A percentile compares a stretch with the other conserved stretches of the same genome.
phyloP scores from a whole-genome alignment of 2,797 vertebrate species.

The Paramormyrops hopkinsi region DNA sequence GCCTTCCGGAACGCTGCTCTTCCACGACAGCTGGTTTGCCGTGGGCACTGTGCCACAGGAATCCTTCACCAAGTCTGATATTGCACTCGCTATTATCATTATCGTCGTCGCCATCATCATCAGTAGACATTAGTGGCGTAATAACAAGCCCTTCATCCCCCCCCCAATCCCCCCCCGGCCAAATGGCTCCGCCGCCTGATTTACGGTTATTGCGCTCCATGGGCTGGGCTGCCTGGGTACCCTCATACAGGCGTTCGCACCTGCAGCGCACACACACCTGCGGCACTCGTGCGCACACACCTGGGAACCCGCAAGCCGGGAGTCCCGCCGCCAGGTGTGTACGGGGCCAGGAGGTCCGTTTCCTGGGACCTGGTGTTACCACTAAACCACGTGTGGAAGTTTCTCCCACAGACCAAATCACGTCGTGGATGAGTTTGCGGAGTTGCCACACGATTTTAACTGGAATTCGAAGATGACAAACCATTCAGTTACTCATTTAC shows the following conservation, averaged over 20 bases:
- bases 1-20: neutral
- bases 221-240: constrained; percentile 27
- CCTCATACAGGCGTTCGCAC: constrained; percentile 33
- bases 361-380: neutral
- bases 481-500: neutral
- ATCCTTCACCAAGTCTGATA: constrained; percentile 64
- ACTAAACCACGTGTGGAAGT: neutral
- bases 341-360: constrained; percentile 34
- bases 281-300: constrained; percentile 36
- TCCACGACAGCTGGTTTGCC: constrained; percentile 31
- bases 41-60: constrained; percentile 45
- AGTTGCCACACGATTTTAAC: neutral
- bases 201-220: constrained; percentile 49
- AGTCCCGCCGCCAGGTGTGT: constrained; percentile 14
- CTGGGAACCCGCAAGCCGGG: constrained; percentile 42
- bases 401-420: neutral
- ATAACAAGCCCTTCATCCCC: constrained; percentile 56
- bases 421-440: neutral
- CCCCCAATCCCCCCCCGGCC: constrained; percentile 39
- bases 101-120: constrained; percentile 57
- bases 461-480: neutral
- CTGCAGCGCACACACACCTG: constrained; percentile 43
- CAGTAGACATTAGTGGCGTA: constrained; percentile 64
- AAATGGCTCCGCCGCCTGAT: constrained; percentile 63
- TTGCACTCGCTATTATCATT: constrained; percentile 67